A percentile compares a stretch with the other conserved stretches of the same genome.
phyloP scores from a whole-genome alignment of 2,113 vertebrate genomes.

The Ranitomeya variabilis region DNA sequence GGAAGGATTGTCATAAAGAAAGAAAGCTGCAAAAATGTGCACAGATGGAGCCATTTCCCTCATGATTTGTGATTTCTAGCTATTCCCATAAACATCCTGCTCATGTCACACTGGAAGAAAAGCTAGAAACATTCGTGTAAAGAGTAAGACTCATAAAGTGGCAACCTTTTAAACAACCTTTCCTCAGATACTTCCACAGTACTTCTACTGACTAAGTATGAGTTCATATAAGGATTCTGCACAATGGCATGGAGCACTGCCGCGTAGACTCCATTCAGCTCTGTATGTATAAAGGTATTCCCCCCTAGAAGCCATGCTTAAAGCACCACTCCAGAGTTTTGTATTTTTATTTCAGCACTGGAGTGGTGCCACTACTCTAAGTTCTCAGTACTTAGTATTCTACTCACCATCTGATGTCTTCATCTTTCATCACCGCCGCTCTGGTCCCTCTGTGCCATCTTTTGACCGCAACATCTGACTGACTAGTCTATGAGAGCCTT shows the following conservation, averaged over 20 bases:
- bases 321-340: too few relatives aligned
- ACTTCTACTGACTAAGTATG: background rate
- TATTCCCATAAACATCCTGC: constrained; percentile 24
- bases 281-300: too few relatives aligned
- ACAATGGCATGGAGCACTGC: background rate
- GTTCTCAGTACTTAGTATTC: too few relatives aligned
- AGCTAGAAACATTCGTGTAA: background rate
- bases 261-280: too few relatives aligned
- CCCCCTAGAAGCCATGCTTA: too few relatives aligned
- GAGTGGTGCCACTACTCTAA: too few relatives aligned
- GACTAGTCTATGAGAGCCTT: too few relatives aligned
- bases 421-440: too few relatives aligned
- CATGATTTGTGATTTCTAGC: constrained; percentile 7
- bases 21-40: constrained; percentile 26
- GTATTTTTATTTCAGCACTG: too few relatives aligned
- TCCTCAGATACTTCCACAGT: background rate
- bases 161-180: background rate
- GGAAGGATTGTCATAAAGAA: constrained; percentile 5
- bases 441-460: too few relatives aligned
- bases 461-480: too few relatives aligned
- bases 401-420: too few relatives aligned
- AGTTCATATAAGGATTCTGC: background rate
- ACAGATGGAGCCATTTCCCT: constrained; percentile 36
- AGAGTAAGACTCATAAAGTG: constrained; percentile 16
- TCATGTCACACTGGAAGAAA: constrained; percentile 26